Conservation (phyloP, 2,888 invertebrate species). For the Drosophila kokeensis region DNA sequence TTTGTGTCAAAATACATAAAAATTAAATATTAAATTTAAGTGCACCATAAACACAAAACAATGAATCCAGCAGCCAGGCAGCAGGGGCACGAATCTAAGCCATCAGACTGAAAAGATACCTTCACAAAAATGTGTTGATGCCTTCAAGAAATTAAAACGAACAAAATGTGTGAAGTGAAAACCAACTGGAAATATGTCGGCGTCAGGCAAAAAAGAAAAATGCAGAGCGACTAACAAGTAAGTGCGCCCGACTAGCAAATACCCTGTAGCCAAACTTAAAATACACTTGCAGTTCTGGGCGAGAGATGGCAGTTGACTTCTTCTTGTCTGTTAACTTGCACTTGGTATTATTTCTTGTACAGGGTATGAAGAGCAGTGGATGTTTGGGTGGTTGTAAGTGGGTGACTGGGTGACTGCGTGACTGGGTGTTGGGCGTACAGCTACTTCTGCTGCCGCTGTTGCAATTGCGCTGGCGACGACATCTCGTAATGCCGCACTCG, state of each 20-base stretch:
- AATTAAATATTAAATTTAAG: slow-evolving; percentile 83
- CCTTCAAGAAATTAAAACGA: slow-evolving; percentile 30
- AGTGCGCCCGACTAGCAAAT: not conserved
- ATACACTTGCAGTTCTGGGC: not conserved
- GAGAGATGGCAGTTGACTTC: not conserved
- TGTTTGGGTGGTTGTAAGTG: not conserved
- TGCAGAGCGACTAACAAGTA: slow-evolving; percentile 10
- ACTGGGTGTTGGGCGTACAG: not conserved
- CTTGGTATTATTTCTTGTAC: too few species aligned
- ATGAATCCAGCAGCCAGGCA: slow-evolving; percentile 48
- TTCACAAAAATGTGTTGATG: slow-evolving; percentile 40
- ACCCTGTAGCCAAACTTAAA: not conserved
- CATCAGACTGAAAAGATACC: slow-evolving; percentile 24
- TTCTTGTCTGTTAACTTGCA: not conserved
- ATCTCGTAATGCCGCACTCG: slow-evolving; percentile 70
- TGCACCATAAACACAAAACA: slow-evolving; percentile 73
- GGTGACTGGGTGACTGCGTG: not conserved
- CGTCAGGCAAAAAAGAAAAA: slow-evolving; percentile 6
- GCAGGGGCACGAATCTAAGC: slow-evolving; percentile 7
- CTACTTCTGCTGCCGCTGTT: slow-evolving; percentile 20
- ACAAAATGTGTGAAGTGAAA: slow-evolving; percentile 12
- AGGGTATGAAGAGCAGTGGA: not conserved
- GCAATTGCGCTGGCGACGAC: slow-evolving; percentile 39
- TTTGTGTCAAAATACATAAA: slow-evolving; percentile 66
- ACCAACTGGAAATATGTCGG: slow-evolving; percentile 28